phyloP scores from a whole-genome alignment of 2,797 vertebrate genomes.

The Carduelis carduelis region DNA sequence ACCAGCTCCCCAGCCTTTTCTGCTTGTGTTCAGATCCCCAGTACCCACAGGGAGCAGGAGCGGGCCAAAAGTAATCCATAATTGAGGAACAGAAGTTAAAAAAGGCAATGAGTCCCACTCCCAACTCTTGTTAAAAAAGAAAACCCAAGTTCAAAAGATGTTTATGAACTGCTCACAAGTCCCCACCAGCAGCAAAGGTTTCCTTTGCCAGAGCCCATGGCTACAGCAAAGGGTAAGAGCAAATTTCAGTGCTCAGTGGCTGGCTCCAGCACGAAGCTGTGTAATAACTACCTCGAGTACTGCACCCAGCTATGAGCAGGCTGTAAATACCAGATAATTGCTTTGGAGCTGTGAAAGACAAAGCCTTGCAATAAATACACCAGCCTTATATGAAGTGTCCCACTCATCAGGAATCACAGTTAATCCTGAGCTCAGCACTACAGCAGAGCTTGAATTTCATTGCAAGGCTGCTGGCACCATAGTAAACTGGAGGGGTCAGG shows the following conservation, averaged over 20 bases:
- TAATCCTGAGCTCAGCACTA: background rate
- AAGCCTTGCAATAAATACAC: background rate
- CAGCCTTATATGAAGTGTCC: background rate
- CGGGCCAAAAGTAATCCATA: background rate
- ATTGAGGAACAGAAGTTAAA: background rate
- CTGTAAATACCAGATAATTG: background rate
- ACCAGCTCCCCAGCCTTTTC: background rate
- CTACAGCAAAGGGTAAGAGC: background rate
- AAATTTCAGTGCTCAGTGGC: background rate
- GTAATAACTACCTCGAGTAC: background rate
- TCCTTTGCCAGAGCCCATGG: background rate
- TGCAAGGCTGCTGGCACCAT: background rate
- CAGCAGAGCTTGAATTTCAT: background rate
- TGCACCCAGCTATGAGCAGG: background rate
- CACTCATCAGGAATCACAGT: background rate
- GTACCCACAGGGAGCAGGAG: background rate
- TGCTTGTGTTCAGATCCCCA: background rate
- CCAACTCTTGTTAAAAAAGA: background rate
- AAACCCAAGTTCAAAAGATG: background rate
- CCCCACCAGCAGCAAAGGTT: background rate
- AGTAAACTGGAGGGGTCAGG: background rate
- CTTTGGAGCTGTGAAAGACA: background rate
- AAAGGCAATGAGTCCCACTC: background rate
- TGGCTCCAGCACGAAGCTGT: background rate
- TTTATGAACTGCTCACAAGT: background rate